Evolutionary conservation across 1,140 invertebrate genomes (phyloP).

Genomic region (Macrocentrus cingulum): DNA sequence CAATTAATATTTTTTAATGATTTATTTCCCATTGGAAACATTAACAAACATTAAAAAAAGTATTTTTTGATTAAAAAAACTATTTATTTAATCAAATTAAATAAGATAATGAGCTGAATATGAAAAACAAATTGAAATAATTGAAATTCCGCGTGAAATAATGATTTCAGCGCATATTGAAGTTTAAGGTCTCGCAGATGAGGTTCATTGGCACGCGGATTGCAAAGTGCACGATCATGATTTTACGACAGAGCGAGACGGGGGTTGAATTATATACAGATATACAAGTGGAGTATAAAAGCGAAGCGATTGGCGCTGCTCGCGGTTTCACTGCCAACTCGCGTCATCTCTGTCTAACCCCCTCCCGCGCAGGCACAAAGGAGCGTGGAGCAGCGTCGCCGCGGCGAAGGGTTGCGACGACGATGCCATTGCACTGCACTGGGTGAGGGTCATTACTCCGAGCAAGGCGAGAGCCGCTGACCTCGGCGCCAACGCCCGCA

Average conservation of each 20-base stretch:
- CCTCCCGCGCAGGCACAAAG: neutral
- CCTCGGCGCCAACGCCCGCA: conserved; percentile 58
- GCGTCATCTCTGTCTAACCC: neutral
- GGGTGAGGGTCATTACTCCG: conserved; percentile 61
- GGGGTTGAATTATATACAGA: neutral
- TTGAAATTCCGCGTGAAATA: neutral
- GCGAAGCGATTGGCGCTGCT: neutral
- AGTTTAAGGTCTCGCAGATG: conserved; percentile 2
- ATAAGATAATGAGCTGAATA: too few species aligned
- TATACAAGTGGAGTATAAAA: neutral
- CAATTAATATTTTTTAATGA: too few species aligned
- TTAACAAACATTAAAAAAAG: too few species aligned
- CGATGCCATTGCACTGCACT: conserved; percentile 60
- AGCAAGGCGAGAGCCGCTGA: conserved; percentile 57
- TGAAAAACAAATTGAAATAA: neutral
- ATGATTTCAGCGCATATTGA: neutral
- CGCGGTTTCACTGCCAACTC: conserved; percentile 12
- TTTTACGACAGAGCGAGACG: neutral
- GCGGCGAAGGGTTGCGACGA: conserved; percentile 14
- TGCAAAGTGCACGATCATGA: neutral
- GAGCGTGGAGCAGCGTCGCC: neutral
- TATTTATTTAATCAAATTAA: too few species aligned
- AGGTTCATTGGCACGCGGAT: conserved; percentile 3
- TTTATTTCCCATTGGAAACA: too few species aligned
- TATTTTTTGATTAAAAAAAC: too few species aligned